Evolutionary conservation across 2,113 vertebrate species (phyloP), one percentile per base, ranked within the genome.

Genomic region (Eubucco bourcierii): DNA sequence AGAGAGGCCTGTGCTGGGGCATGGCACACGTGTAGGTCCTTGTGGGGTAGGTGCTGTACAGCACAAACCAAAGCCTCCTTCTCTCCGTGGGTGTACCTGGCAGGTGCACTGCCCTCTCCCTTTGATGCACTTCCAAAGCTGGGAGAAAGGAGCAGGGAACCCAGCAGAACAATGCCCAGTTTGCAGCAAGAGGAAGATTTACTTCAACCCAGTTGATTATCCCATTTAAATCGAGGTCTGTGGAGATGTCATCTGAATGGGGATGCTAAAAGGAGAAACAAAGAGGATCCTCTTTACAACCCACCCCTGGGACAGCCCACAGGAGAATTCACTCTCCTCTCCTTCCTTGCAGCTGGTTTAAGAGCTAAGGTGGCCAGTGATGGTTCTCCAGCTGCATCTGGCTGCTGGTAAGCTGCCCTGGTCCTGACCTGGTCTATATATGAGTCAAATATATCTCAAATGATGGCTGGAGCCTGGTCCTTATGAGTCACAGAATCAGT

Each of bases 1-100:
- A 27, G 28, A 70, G 53, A 6, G 3, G 60, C 2, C 0, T 18
- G 10, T 39, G 34, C 46, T 63, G 80, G 61, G 58, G 16, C 46
- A 20, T 1, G 73, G 37, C 34, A 50, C 50, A 20, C 1, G 4
- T 0, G 8, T 5, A 0, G 0, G 2, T 17, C 44, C 18, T 66
- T 1, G 0, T 34, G 23, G 9, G 44, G 60, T 44, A 68, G 31
- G 1, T 2, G 29, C 13, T 1, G 0, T 4, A 20, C 11, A 5
- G 9, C 53, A 34, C 53, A 33, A 17, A 56, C 6, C 3, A 1
- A 7, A 0, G 5, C 4, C 24, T 4, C 23, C 14, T 63, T 37
- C 29, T 33, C 25, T 14, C 15, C 5, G 2, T 29, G 33, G 31
- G 19, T 53, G 4, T 2, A 4, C 3, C 34, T 23, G 11, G 14